Evolutionary conservation across 2,797 vertebrate species (phyloP).

Genomic region (Chrysocyon brachyurus): DNA sequence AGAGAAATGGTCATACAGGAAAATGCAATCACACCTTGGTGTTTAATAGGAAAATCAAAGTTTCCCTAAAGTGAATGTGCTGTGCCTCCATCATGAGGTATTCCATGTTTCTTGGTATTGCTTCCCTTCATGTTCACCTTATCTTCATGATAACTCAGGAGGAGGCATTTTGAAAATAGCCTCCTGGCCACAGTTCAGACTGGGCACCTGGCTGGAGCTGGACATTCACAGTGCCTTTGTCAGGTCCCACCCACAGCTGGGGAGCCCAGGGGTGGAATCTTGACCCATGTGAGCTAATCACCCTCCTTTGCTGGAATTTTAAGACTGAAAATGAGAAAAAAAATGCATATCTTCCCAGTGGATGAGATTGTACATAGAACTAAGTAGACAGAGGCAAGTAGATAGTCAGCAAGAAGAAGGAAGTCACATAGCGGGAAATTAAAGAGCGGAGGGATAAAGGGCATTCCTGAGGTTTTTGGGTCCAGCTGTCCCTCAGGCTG

Average conservation of each 20-base stretch:
- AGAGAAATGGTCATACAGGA: neutral
- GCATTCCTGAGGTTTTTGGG: too few species aligned
- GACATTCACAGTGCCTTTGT: neutral
- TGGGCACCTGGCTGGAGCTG: neutral
- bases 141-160: neutral
- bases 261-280: neutral
- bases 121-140: neutral
- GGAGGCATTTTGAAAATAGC: neutral
- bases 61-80: neutral
- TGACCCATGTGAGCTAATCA: neutral
- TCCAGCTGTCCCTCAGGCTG: neutral
- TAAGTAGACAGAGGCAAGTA: too few species aligned
- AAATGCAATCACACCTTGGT: neutral
- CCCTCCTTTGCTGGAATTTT: neutral
- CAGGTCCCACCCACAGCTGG: neutral
- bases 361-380: neutral
- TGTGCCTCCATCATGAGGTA: neutral
- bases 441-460: neutral
- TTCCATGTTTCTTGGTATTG: neutral
- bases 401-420: neutral
- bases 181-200: neutral
- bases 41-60: neutral
- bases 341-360: neutral
- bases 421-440: accelerated
- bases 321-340: neutral